Evolutionary conservation across 2,797 vertebrate species (phyloP).

Genomic region (Neomorphus geoffroyi): DNA sequence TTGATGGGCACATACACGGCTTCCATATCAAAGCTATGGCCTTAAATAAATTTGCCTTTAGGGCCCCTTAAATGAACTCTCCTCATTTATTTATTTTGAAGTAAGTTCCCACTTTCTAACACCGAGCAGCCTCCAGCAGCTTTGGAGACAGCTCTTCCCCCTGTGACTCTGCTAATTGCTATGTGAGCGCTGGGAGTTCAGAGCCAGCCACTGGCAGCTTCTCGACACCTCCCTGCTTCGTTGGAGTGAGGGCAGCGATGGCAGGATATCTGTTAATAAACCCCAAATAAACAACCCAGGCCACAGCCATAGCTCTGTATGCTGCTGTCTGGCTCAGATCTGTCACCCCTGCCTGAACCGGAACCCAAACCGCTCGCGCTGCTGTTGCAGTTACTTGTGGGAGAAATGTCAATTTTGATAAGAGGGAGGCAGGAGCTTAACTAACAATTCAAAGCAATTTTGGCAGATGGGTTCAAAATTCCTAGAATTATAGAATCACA

Average conservation of each 20-base stretch:
- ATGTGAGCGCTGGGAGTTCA: slow-evolving; percentile 10
- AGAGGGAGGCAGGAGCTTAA: neutral
- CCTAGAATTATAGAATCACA: neutral
- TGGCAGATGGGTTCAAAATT: neutral
- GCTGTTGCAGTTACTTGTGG: neutral
- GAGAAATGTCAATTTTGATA: neutral
- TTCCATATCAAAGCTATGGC: neutral
- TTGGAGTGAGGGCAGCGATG: neutral
- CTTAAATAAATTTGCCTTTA: slow-evolving; percentile 33
- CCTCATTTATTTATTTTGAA: slow-evolving; percentile 49
- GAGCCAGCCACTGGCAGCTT: neutral
- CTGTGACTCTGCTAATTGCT: neutral
- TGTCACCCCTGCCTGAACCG: neutral
- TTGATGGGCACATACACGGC: neutral
- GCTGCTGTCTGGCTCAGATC: neutral
- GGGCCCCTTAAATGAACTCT: slow-evolving; percentile 41
- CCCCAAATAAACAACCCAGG: neutral
- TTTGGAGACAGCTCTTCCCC: slow-evolving; percentile 4
- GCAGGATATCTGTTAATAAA: neutral
- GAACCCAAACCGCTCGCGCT: neutral
- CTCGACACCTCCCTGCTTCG: neutral
- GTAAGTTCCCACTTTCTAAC: slow-evolving; percentile 22
- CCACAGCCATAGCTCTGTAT: neutral
- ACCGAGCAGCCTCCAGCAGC: slow-evolving; percentile 4
- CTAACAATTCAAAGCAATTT: neutral